A percentile compares a stretch with the other conserved stretches of the same genome.
Conservation (phyloP, 2,113 vertebrate species). For the Gyps fulvus region DNA sequence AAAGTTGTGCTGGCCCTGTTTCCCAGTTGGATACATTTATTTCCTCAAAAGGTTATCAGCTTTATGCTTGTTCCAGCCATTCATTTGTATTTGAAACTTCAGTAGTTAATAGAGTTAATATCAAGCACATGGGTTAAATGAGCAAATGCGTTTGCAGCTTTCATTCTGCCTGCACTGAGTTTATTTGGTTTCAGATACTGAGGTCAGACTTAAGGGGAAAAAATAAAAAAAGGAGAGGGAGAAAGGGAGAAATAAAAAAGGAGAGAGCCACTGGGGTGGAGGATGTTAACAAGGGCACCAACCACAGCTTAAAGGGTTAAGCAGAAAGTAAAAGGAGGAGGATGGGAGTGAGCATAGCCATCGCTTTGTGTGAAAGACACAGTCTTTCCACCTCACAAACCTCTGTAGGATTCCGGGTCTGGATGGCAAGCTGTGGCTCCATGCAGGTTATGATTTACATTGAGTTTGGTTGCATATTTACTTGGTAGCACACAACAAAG, state of each 20-base stretch:
- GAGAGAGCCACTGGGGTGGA: background rate
- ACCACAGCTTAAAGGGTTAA: constrained; percentile 35
- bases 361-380: constrained; percentile 11
- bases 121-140: constrained; percentile 49
- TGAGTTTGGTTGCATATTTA: constrained; percentile 60
- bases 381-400: constrained; percentile 61
- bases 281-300: constrained; percentile 26
- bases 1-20: constrained; percentile 41
- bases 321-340: background rate
- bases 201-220: constrained; percentile 12
- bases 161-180: constrained; percentile 48
- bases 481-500: constrained; percentile 59
- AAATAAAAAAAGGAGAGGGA: background rate
- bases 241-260: background rate
- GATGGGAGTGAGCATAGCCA: constrained; percentile 9
- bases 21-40: constrained; percentile 44
- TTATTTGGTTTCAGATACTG: constrained; percentile 58
- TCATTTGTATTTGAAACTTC: constrained; percentile 15
- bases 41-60: constrained; percentile 48
- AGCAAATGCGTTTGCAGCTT: constrained; percentile 58
- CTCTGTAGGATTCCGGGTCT: constrained; percentile 20
- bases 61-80: constrained; percentile 40
- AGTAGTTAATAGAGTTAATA: constrained; percentile 69
- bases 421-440: constrained; percentile 47
- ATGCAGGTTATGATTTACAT: constrained; percentile 54